Evolutionary conservation across 2,888 invertebrate species (phyloP).

Genomic region (Pterostichus niger): DNA sequence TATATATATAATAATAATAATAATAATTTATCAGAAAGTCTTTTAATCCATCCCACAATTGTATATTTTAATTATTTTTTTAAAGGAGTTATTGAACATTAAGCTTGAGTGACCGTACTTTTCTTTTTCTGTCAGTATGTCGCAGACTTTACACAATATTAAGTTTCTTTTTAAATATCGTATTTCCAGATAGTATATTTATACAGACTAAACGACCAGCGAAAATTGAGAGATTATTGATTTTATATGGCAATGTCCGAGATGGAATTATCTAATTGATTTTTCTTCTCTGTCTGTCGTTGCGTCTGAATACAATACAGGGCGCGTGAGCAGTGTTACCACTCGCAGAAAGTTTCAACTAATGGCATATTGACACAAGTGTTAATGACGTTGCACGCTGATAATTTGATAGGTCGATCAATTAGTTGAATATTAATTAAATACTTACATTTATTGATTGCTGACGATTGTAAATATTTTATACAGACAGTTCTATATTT

Average conservation of each 20-base stretch:
- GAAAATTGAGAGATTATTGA: slow-evolving; percentile 34
- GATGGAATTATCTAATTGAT: slow-evolving; percentile 58
- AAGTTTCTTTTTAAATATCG: slow-evolving; percentile 33
- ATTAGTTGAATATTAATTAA: too few species aligned
- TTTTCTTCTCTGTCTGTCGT: slow-evolving; percentile 12
- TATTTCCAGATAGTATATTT: slow-evolving; percentile 29
- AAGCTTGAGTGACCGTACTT: neutral
- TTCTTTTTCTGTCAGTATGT: neutral
- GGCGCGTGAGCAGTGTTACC: too few species aligned
- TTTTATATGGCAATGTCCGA: slow-evolving; percentile 31
- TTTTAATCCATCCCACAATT: too few species aligned
- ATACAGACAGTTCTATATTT: too few species aligned
- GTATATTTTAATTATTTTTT: too few species aligned
- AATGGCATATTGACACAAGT: slow-evolving; percentile 51
- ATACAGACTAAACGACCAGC: slow-evolving; percentile 1
- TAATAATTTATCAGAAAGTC: too few species aligned
- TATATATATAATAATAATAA: too few species aligned
- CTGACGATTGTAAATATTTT: too few species aligned
- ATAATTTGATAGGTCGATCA: too few species aligned
- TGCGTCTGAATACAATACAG: neutral
- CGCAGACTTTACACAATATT: neutral
- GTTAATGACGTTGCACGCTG: too few species aligned
- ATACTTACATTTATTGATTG: too few species aligned
- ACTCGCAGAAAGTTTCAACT: neutral
- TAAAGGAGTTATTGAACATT: too few species aligned